Evolutionary conservation across 2,888 invertebrate species (phyloP).

Genomic region (Cremastinae sp.): DNA sequence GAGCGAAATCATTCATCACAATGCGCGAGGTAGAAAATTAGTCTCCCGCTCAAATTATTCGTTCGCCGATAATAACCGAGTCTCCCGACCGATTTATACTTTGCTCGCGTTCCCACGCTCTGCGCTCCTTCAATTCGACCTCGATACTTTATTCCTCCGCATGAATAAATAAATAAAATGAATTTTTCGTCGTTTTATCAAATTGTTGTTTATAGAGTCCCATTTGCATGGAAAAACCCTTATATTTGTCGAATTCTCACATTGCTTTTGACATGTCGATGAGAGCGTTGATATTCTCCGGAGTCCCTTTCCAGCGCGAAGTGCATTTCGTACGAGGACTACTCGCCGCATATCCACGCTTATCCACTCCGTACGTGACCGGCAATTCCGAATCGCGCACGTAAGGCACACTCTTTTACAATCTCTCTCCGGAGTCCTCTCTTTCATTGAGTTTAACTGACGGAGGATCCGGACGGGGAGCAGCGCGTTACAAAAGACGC

Average conservation of each 20-base stretch:
- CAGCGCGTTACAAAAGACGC: constrained; percentile 39
- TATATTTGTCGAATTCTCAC: constrained; percentile 10
- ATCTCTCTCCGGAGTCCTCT: constrained; percentile 59
- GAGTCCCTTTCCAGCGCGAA: constrained; percentile 6
- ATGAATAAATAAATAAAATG: background rate
- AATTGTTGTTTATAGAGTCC: too few species aligned
- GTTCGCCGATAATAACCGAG: constrained; percentile 58
- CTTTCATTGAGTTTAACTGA: constrained; percentile 61
- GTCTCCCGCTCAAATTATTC: constrained; percentile 59
- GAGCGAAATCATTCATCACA: constrained; percentile 58
- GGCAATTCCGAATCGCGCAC: constrained; percentile 52
- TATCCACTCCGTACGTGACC: constrained; percentile 63
- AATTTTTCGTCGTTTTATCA: too few species aligned
- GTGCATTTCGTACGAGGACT: constrained; percentile 23
- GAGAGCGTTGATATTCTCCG: constrained; percentile 40
- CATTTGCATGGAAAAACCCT: too few species aligned
- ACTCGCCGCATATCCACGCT: constrained; percentile 60
- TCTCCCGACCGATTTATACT: constrained; percentile 54
- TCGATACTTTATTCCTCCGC: constrained; percentile 13
- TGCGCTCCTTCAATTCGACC: constrained; percentile 30
- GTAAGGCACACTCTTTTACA: constrained; percentile 39
- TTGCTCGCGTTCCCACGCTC: constrained; percentile 21
- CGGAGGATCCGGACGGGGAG: constrained; percentile 48
- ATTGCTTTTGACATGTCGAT: constrained; percentile 29
- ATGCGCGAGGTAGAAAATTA: constrained; percentile 57